phyloP scores from a whole-genome alignment of 2,888 invertebrate species.

The Pristionchus mayeri region DNA sequence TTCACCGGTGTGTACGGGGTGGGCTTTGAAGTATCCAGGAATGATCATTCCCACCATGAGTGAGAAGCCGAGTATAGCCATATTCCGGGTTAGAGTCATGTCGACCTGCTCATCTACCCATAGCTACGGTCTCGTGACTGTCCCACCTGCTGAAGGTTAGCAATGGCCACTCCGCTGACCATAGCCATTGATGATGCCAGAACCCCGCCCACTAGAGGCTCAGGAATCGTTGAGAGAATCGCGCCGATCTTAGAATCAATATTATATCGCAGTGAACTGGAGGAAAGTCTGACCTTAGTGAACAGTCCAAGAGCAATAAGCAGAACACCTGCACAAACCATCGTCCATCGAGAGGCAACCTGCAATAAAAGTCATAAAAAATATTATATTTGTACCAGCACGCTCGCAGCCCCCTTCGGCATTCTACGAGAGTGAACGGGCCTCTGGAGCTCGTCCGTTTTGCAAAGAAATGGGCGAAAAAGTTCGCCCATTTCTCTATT shows the following conservation, averaged over 20 bases:
- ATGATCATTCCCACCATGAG: conserved; percentile 86
- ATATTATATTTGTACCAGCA: no score
- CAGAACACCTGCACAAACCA: conserved; percentile 77
- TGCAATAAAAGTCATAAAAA: no score
- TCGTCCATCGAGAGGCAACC: conserved; percentile 78
- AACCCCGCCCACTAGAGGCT: conserved; percentile 78
- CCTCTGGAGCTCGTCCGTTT: no score
- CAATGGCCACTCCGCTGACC: conserved; percentile 76
- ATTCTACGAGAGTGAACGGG: no score
- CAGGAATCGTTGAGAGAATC: conserved; percentile 79
- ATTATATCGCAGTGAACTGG: neutral
- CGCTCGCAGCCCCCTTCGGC: no score
- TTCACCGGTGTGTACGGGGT: conserved; percentile 55
- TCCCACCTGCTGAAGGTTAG: conserved; percentile 81
- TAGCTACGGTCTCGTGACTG: no score
- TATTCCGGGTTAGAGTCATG: conserved; percentile 87
- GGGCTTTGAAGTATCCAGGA: conserved; percentile 64
- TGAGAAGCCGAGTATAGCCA: conserved; percentile 90
- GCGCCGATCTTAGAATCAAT: conserved; percentile 76
- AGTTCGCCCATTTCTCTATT: no score
- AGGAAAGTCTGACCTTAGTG: conserved; percentile 76
- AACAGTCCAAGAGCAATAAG: conserved; percentile 78
- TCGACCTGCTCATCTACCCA: no score
- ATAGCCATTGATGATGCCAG: conserved; percentile 77
- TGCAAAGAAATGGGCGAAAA: no score